Base-by-base conservation (phyloP, 2,113 vertebrate species). In the Glaucidium brasilianum region DNA sequence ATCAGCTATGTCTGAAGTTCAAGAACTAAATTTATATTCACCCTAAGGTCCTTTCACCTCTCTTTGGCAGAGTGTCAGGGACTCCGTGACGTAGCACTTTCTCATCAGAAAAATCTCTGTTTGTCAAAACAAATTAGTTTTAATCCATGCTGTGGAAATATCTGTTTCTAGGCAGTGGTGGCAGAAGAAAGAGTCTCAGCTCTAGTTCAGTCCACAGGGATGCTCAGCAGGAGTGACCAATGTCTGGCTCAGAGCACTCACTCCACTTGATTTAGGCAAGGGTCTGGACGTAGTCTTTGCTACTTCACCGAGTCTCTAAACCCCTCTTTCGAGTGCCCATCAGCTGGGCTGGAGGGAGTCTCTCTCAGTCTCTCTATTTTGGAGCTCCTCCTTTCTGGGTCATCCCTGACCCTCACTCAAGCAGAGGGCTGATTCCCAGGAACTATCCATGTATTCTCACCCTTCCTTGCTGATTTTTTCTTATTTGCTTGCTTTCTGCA, bases 71-170 rank as follows among this genome's bases (percentile, higher is more conserved):
- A 80, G 37, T 32, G 25, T 96, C 92, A 92, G 92, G n/a, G 88
- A 37, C 85, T 93, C 66, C 67, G 83, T 94, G 92, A 94, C 45
- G 26, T 75, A 88, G 75, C 78, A 49, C 55, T 88, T 95, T 92
- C 79, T 85, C 59, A 47, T 63, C 72, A 93, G 75, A 85, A 97
- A 92, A 85, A 74, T 58, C 45, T 90, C 41, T 85, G 9, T 94
- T 93, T 96, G 75, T 90, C 82, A 88, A 90, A 93, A 88, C 74
- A 91, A 95, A 90, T 90, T 64, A 88, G 15, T 88, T 96, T 72
- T 82, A 88, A 92, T 82, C 66, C 0, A 0, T 35, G 19, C 66
- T 69, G 72, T 0, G 1, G 88, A 83, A 90, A 77, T 92, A 25
- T 6, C 85, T 77, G 29, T 58, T 93, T 60, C 63, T 50, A 53